A percentile compares a stretch with the other conserved stretches of the same genome.
Conservation (phyloP, 2,113 vertebrate genomes). For the Antechinus flavipes region DNA sequence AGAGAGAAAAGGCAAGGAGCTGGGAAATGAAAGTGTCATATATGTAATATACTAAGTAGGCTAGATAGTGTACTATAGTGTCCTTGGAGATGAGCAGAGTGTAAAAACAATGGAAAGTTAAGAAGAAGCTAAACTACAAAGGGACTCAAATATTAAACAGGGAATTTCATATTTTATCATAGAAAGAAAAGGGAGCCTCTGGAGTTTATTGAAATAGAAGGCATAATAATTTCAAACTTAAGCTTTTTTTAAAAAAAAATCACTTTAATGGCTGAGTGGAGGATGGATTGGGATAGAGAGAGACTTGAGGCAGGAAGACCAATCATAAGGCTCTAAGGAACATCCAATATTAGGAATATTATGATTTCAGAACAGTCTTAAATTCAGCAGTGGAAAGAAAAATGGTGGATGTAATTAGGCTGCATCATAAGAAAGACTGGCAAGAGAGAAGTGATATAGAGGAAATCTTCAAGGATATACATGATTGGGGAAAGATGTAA, state of each 20-base stretch:
- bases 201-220: background rate
- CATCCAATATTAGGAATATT: background rate
- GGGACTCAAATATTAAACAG: background rate
- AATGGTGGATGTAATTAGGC: background rate
- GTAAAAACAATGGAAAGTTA: background rate
- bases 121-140: background rate
- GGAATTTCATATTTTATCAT: background rate
- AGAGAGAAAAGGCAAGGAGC: background rate
- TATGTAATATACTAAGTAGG: background rate
- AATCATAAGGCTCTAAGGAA: background rate
- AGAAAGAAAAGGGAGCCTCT: background rate
- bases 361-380: background rate
- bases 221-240: background rate
- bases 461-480: background rate
- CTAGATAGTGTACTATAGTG: background rate
- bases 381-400: background rate
- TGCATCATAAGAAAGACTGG: background rate
- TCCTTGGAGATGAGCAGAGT: background rate
- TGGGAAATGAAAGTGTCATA: background rate
- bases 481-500: background rate
- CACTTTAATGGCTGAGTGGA: background rate
- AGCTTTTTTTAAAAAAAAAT: background rate
- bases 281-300: background rate
- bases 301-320: background rate
- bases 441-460: background rate